A percentile compares a stretch with the other conserved stretches of the same genome.
These are phyloP conservation scores for Notoglanidium macrostoma DNA, from an alignment of 2,797 vertebrate genomes.

Conservation along the genomic window DNA sequence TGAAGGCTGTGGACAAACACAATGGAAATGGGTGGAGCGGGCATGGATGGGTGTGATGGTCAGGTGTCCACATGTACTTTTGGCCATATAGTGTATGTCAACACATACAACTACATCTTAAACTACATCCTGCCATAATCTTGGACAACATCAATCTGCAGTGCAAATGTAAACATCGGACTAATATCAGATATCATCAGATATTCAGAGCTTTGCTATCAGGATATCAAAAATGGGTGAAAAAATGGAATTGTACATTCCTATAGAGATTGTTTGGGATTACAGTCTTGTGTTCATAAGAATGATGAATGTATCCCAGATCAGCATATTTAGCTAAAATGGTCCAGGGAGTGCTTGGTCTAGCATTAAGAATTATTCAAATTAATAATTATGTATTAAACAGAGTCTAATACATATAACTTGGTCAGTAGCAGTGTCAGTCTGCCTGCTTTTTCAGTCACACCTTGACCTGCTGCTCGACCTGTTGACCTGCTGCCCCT, in stretches of 20 bases:
- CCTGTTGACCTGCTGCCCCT: conserved; percentile 22
- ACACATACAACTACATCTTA: not conserved
- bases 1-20: not conserved
- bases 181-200: not conserved
- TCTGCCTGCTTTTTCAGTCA: not conserved
- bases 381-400: not conserved
- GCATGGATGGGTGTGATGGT: not conserved
- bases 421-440: not conserved
- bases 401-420: not conserved
- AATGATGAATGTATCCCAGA: not conserved
- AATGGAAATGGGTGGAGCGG: not conserved
- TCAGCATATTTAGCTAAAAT: not conserved
- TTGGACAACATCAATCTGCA: not conserved
- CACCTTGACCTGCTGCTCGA: not conserved
- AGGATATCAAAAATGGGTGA: not conserved
- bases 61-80: not conserved
- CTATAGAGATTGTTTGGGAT: not conserved
- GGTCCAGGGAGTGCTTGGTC: not conserved
- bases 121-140: not conserved
- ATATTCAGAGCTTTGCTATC: not conserved
- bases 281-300: not conserved
- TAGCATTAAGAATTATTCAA: not conserved
- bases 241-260: not conserved
- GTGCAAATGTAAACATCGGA: not conserved
- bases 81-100: not conserved